These are phyloP conservation scores for Xenentodon cancila DNA, from an alignment of 2,797 vertebrate genomes.

Conservation along the genomic window DNA sequence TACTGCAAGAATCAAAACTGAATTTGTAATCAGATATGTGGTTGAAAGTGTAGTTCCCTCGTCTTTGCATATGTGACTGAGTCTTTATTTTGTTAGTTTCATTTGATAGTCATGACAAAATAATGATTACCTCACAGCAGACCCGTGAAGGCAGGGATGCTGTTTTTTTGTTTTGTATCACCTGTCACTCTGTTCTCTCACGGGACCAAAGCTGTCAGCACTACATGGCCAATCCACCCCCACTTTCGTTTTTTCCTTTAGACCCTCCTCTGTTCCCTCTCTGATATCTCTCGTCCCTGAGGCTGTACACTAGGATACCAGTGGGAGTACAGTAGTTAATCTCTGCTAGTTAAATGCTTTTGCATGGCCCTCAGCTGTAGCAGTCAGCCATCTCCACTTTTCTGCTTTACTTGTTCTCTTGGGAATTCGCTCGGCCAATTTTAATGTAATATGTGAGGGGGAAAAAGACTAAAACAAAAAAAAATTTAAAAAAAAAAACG, in stretches of 20 bases:
- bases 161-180: slow-evolving; percentile 54
- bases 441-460: slow-evolving; percentile 47
- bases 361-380: slow-evolving; percentile 75
- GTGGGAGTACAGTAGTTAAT: slow-evolving; percentile 79
- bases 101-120: slow-evolving; percentile 16
- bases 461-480: slow-evolving; percentile 46
- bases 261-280: slow-evolving; percentile 25
- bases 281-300: slow-evolving; percentile 52
- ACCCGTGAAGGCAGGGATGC: neutral
- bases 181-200: slow-evolving; percentile 50
- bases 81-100: neutral
- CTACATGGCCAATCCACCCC: slow-evolving; percentile 30
- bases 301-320: slow-evolving; percentile 70
- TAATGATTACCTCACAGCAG: slow-evolving; percentile 7
- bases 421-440: slow-evolving; percentile 53
- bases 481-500: too few relatives aligned
- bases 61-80: neutral
- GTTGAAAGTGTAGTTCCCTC: too few relatives aligned
- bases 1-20: too few relatives aligned
- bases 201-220: slow-evolving; percentile 52
- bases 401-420: slow-evolving; percentile 52
- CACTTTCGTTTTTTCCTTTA: slow-evolving; percentile 9
- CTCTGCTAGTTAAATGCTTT: slow-evolving; percentile 77
- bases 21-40: too few relatives aligned
- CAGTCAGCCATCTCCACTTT: slow-evolving; percentile 65